Percentiles rank a stretch among this genome's conserved stretches.
phyloP scores from a whole-genome alignment of 2,888 invertebrate species.

The Microctonus brassicae region DNA sequence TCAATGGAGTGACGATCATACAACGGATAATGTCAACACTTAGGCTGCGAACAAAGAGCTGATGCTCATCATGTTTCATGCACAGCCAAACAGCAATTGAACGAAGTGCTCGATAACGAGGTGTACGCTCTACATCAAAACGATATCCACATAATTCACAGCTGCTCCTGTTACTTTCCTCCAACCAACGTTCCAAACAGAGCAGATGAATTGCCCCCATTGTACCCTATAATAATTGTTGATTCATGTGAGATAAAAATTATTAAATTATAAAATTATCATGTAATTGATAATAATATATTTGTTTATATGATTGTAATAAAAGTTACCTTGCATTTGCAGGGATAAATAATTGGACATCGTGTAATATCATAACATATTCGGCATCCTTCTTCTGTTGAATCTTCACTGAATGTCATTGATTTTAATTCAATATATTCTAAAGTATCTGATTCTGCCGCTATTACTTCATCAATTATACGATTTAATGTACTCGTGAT shows the following conservation, averaged over 20 bases:
- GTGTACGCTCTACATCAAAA: constrained; percentile 77
- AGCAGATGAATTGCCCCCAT: constrained; percentile 81
- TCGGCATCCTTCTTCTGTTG: constrained; percentile 60
- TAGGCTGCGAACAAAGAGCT: constrained; percentile 63
- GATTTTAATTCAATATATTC: constrained; percentile 10
- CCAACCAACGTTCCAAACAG: constrained; percentile 83
- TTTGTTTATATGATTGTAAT: constrained; percentile 14
- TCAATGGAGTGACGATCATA: constrained; percentile 73
- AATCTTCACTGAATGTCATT: constrained; percentile 14
- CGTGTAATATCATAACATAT: constrained; percentile 71
- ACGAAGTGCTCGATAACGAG: constrained; percentile 73
- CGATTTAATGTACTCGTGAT: constrained; percentile 48
- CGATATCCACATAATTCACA: constrained; percentile 82
- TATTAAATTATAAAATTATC: neutral
- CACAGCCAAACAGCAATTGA: constrained; percentile 76
- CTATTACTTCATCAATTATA: constrained; percentile 50
- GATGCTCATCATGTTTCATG: constrained; percentile 58
- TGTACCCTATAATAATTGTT: constrained; percentile 73
- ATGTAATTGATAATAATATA: constrained; percentile 29
- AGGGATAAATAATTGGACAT: constrained; percentile 70
- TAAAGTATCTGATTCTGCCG: constrained; percentile 23
- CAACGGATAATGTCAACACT: constrained; percentile 73
- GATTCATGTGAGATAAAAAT: neutral
- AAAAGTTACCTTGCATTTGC: constrained; percentile 70
- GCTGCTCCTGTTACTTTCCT: constrained; percentile 78